A percentile compares a stretch with the other conserved stretches of the same genome.
Evolutionary conservation across 2,888 invertebrate species (phyloP).

Genomic region (Trypoxylon attenuatum): DNA sequence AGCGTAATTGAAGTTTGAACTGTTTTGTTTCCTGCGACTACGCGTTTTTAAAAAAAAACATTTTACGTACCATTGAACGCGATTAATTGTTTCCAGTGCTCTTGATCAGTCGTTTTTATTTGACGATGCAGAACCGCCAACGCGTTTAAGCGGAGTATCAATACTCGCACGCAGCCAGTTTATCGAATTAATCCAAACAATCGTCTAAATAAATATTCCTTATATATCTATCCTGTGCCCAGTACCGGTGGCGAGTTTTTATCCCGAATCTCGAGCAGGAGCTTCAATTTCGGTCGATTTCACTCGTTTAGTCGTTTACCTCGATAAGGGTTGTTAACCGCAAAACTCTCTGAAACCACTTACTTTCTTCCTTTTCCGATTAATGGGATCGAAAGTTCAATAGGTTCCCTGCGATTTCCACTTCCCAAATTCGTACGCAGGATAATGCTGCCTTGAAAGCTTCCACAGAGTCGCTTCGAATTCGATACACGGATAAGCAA

Average conservation of each 20-base stretch:
- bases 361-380: slow-evolving; percentile 11
- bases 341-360: slow-evolving; percentile 1
- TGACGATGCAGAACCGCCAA: neutral
- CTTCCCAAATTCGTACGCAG: neutral
- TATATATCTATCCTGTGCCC: slow-evolving; percentile 10
- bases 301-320: neutral
- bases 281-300: slow-evolving; percentile 15
- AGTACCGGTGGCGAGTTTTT: slow-evolving; percentile 23
- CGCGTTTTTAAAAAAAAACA: neutral
- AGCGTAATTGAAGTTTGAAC: neutral
- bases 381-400: slow-evolving; percentile 33
- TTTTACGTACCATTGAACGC: slow-evolving; percentile 1
- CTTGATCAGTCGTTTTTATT: slow-evolving; percentile 13
- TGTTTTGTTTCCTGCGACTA: neutral
- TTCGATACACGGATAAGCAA: no score
- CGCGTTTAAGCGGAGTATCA: slow-evolving; percentile 1
- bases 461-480: no score
- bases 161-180: slow-evolving; percentile 18
- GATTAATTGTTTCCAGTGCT: slow-evolving; percentile 17
- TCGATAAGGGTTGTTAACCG: slow-evolving; percentile 16
- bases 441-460: no score
- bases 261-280: slow-evolving; percentile 18
- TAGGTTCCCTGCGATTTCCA: slow-evolving; percentile 5
- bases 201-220: slow-evolving; percentile 29
- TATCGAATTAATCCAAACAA: slow-evolving; percentile 13